Evolutionary conservation across 2,113 vertebrate species (phyloP).

Genomic region (Spilogale gracilis): DNA sequence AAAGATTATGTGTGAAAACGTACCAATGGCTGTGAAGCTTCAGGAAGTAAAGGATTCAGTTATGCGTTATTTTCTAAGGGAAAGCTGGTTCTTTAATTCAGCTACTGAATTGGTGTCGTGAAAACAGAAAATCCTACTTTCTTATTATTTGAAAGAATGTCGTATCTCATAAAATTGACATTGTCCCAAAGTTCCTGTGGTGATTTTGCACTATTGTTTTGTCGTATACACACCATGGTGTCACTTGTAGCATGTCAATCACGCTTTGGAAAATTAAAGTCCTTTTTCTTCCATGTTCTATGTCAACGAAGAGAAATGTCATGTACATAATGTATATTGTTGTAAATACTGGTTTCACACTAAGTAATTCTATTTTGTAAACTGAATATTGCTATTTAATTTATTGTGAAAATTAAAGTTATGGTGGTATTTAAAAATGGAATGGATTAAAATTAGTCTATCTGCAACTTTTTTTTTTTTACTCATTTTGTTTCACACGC

Average conservation of each 20-base stretch:
- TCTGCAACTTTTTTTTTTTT: slow-evolving; percentile 80
- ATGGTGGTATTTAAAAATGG: slow-evolving; percentile 92
- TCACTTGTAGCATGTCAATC: slow-evolving; percentile 89
- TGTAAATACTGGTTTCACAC: slow-evolving; percentile 93
- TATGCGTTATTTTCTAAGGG: slow-evolving; percentile 81
- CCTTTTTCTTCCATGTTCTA: slow-evolving; percentile 84
- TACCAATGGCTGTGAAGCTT: slow-evolving; percentile 78
- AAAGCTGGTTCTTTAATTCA: slow-evolving; percentile 85
- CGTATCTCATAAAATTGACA: slow-evolving; percentile 83
- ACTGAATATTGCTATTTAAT: slow-evolving; percentile 93
- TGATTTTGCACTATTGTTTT: slow-evolving; percentile 91
- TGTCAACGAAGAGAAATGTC: slow-evolving; percentile 84
- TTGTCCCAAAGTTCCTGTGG: slow-evolving; percentile 87
- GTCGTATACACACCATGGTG: slow-evolving; percentile 81
- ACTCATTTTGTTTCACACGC: slow-evolving; percentile 62
- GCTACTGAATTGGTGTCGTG: slow-evolving; percentile 83
- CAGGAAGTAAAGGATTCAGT: slow-evolving; percentile 81
- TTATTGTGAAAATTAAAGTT: slow-evolving; percentile 94
- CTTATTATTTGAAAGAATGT: slow-evolving; percentile 87
- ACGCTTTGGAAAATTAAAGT: slow-evolving; percentile 80
- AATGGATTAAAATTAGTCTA: slow-evolving; percentile 92
- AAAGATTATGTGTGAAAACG: slow-evolving; percentile 82
- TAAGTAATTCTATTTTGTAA: slow-evolving; percentile 95
- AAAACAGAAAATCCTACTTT: slow-evolving; percentile 88
- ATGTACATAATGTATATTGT: slow-evolving; percentile 91